These are phyloP conservation scores for Microtus montanus DNA, from an alignment of 2,113 vertebrate species.

Conservation along the genomic window DNA sequence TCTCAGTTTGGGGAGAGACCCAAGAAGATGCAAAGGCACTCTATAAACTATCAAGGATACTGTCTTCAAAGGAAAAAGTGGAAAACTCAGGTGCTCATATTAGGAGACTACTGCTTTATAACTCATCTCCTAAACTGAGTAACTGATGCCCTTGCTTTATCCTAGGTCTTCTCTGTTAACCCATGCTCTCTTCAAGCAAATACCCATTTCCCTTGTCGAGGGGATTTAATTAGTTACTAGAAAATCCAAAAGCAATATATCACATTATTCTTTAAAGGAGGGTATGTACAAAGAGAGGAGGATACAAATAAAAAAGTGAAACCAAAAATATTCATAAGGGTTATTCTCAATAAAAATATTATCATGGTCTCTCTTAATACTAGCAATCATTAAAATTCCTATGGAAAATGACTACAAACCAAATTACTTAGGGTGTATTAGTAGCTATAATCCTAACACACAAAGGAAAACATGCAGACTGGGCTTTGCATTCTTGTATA, in stretches of 20 bases:
- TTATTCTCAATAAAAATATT: conserved; percentile 16
- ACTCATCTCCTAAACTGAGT: background rate
- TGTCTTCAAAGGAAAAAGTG: background rate
- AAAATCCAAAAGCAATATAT: conserved; percentile 31
- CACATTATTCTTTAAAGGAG: background rate
- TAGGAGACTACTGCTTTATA: background rate
- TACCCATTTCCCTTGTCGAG: background rate
- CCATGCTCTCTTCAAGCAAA: conserved; percentile 30
- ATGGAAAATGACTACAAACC: conserved; percentile 44
- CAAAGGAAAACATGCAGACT: conserved; percentile 41
- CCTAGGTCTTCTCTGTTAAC: background rate
- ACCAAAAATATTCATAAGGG: conserved; percentile 36
- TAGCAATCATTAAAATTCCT: conserved; percentile 21
- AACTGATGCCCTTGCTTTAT: conserved; percentile 8
- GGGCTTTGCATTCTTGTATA: conserved; percentile 10
- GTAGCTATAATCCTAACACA: conserved; percentile 15
- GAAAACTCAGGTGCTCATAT: background rate
- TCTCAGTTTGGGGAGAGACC: background rate
- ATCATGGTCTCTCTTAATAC: background rate
- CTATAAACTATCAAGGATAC: conserved; percentile 14
- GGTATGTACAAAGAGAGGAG: background rate
- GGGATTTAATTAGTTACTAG: conserved; percentile 13
- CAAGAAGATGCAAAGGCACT: background rate
- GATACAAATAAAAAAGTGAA: conserved; percentile 38
- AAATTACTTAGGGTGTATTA: conserved; percentile 47